Base-by-base conservation (phyloP, 1,140 invertebrate species). In the Drosophila tani region DNA sequence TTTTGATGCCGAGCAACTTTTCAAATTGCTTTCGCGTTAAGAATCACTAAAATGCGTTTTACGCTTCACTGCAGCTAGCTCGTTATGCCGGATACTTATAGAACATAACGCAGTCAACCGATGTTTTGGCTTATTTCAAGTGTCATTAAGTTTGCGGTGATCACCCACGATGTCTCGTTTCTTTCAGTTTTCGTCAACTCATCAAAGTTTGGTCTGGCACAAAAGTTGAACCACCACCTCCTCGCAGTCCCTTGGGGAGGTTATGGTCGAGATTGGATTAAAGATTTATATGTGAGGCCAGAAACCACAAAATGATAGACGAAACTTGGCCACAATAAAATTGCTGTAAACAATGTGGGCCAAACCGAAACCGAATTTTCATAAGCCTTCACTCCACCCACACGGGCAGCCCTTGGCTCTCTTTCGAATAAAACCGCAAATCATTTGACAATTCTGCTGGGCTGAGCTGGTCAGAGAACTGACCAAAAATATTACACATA, bases 21-120 rank as follows among this genome's bases (percentile, higher is more conserved):
- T 81, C 56, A 68, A 81, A 88, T 90, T 76, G 75, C 78, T 88
- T 90, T 90, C 78, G 64, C 81, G 84, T 90, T 85, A 85, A 84
- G 83, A 81, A 81, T 76, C 85, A 84, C 70, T 79, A 79, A 90
- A 90, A 84, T 88, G 65, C 75, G 69, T 74, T 90, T 87, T 73
- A 32, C 55, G 53, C 74, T 64, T 62, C 49, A 57, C 56, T 81
- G 77, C 82, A 55, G 24, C 15, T 9, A 11, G 49, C 40, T 74
- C 71, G 58, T 74, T 63, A 75, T 63, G 35, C 21, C 24, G 19
- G 69, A 64, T 41, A 56, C 41, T 75, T 38, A 21, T 27, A 55
- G 69, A 45, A 46, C 57, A 35, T 14, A 2, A 21, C 8, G 5
- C 8, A 15, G 51, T 38, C 32, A 9, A 15, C 43, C 40, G 47